Percentiles rank a stretch among this genome's conserved stretches.
Evolutionary conservation across 2,113 vertebrate species (phyloP).

Genomic region (Mus spicilegus): DNA sequence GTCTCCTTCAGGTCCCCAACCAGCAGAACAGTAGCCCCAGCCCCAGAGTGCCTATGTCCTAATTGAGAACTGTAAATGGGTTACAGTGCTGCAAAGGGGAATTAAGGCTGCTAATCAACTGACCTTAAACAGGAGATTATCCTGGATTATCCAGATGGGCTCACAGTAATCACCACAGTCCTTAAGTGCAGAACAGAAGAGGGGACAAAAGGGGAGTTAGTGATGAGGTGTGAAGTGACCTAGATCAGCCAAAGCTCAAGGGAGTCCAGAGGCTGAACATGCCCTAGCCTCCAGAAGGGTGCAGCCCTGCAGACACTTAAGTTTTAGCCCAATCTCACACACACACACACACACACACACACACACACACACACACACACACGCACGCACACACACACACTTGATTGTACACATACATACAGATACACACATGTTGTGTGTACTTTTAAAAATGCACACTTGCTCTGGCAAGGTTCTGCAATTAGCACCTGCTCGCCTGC

Average conservation of each 20-base stretch:
- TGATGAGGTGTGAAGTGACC: neutral
- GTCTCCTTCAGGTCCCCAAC: neutral
- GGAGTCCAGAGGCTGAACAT: neutral
- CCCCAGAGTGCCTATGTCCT: neutral
- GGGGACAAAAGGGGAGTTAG: neutral
- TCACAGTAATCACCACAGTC: neutral
- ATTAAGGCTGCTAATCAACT: conserved; percentile 13
- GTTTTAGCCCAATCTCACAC: no score
- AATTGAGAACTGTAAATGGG: neutral
- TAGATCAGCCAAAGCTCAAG: neutral
- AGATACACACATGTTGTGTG: no score
- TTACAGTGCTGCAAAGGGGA: neutral
- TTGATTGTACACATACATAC: no score
- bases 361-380: neutral
- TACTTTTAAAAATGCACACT: no score
- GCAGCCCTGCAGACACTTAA: neutral
- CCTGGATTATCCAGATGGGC: neutral
- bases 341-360: no score
- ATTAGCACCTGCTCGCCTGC: no score
- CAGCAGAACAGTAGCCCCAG: neutral
- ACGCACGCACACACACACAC: no score
- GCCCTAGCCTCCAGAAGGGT: neutral
- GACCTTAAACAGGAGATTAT: conserved; percentile 5
- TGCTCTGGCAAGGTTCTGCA: no score
- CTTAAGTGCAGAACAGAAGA: neutral